Evolutionary conservation across 1,140 invertebrate genomes (phyloP).

Genomic region (Drosophila equinoxialis): DNA sequence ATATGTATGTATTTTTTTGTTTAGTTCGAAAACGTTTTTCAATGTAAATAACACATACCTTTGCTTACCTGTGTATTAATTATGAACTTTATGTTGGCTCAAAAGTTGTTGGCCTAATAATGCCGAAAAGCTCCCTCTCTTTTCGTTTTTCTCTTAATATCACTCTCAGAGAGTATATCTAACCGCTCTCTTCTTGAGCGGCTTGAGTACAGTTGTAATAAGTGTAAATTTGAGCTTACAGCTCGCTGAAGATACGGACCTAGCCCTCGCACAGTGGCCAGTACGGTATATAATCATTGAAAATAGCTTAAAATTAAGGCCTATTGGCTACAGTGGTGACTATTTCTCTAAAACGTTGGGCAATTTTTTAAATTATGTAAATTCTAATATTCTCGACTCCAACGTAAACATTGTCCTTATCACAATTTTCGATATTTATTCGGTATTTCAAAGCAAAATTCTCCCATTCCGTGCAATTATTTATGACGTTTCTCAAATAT

Average conservation of each 20-base stretch:
- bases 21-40: slow-evolving; percentile 54
- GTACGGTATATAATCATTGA: too few species aligned
- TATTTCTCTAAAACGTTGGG: too few species aligned
- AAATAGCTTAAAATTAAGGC: too few species aligned
- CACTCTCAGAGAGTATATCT: not conserved
- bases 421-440: too few species aligned
- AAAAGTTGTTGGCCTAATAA: slow-evolving; percentile 77
- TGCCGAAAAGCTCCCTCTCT: slow-evolving; percentile 44
- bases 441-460: too few species aligned
- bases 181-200: not conserved
- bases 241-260: slow-evolving; percentile 16
- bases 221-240: slow-evolving; percentile 44
- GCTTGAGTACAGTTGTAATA: slow-evolving; percentile 46
- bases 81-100: slow-evolving; percentile 60
- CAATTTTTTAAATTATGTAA: too few species aligned
- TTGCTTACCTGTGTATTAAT: slow-evolving; percentile 47
- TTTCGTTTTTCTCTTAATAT: not conserved
- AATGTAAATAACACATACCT: slow-evolving; percentile 53
- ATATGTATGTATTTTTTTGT: slow-evolving; percentile 18
- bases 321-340: too few species aligned
- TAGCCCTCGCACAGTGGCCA: not conserved
- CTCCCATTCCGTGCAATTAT: too few species aligned
- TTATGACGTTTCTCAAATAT: too few species aligned
- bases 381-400: too few species aligned
- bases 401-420: too few species aligned